Percentiles rank a stretch among this genome's conserved stretches.
Conservation (phyloP, 2,888 invertebrate species). For the Drosophila falleni region DNA sequence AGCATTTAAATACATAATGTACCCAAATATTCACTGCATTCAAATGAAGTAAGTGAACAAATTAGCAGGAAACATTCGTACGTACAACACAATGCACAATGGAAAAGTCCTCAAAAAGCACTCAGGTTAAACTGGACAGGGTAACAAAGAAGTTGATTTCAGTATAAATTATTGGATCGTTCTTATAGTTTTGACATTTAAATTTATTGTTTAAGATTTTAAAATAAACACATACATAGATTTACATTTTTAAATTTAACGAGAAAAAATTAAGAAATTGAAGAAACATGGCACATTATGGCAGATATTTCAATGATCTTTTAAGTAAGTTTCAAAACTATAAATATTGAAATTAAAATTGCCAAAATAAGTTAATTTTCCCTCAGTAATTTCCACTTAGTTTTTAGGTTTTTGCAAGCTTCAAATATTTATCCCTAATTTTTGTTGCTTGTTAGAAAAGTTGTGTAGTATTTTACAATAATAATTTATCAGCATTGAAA, state of each 20-base stretch:
- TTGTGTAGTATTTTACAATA: slow-evolving; percentile 17
- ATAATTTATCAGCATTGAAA: slow-evolving; percentile 33
- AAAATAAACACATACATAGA: too few species aligned
- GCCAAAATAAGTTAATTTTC: background rate
- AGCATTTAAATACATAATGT: slow-evolving; percentile 65
- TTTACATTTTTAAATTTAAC: background rate
- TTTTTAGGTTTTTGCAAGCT: background rate
- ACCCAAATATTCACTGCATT: slow-evolving; percentile 48
- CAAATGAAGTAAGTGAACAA: slow-evolving; percentile 44
- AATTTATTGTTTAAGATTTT: too few species aligned
- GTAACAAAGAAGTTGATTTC: background rate
- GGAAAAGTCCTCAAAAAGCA: background rate
- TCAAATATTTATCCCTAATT: background rate
- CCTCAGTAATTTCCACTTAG: background rate
- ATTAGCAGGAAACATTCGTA: slow-evolving; percentile 31
- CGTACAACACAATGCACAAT: slow-evolving; percentile 7
- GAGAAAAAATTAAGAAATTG: too few species aligned
- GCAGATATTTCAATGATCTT: too few species aligned
- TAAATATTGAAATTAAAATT: too few species aligned
- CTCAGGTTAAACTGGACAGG: background rate
- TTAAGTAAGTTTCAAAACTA: too few species aligned
- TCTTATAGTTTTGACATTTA: background rate
- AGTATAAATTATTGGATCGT: background rate
- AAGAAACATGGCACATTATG: background rate
- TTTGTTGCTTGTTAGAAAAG: background rate